phyloP scores from a whole-genome alignment of 2,888 invertebrate species.

The Papilio gigon region DNA sequence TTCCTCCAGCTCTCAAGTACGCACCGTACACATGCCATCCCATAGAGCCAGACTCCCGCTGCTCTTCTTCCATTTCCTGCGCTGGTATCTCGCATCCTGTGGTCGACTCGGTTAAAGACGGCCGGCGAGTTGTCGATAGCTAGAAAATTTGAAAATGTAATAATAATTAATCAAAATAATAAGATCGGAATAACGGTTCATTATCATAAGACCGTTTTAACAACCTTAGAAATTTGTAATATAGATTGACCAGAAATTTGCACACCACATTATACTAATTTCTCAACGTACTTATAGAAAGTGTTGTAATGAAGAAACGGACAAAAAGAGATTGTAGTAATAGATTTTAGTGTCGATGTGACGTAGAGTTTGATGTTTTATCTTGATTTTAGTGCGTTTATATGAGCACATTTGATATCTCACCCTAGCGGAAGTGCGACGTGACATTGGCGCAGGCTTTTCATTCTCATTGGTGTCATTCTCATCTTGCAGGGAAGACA shows the following conservation, averaged over 20 bases:
- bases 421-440: conserved; percentile 74
- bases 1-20: conserved; percentile 84
- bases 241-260: no score
- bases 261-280: no score
- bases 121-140: conserved; percentile 75
- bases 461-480: conserved; percentile 65
- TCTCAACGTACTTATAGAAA: no score
- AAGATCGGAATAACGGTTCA: neutral
- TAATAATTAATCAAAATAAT: conserved; percentile 41
- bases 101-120: conserved; percentile 75
- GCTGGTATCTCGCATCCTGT: conserved; percentile 69
- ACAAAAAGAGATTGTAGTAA: neutral
- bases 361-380: no score
- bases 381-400: no score
- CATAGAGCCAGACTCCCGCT: conserved; percentile 84
- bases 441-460: conserved; percentile 64
- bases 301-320: no score
- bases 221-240: no score
- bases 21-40: conserved; percentile 84
- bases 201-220: no score
- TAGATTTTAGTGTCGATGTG: no score
- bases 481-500: conserved; percentile 76
- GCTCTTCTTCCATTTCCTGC: conserved; percentile 84
- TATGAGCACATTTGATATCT: conserved; percentile 42
- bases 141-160: conserved; percentile 45